phyloP scores from a whole-genome alignment of 1,140 invertebrate genomes.

The Hirudo medicinalis region DNA sequence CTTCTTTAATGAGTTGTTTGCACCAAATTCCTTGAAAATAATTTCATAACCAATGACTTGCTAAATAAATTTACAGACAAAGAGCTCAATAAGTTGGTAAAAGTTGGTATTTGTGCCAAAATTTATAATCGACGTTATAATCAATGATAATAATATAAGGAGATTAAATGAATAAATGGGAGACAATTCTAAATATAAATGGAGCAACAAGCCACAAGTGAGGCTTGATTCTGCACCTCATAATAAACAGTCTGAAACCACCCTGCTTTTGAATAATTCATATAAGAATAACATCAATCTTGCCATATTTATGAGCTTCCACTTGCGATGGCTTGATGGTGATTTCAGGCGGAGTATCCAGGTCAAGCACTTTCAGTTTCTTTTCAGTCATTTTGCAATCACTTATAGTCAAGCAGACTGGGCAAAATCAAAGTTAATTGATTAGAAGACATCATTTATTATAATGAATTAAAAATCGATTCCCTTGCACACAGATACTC shows the following conservation, averaged over 20 bases:
- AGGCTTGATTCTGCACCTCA: not conserved
- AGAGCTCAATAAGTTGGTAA: no score
- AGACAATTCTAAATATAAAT: not conserved
- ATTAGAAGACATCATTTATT: no score
- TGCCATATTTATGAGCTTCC: conserved; percentile 15
- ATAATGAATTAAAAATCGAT: no score
- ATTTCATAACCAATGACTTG: not conserved
- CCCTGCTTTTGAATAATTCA: no score
- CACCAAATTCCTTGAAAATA: conserved; percentile 22
- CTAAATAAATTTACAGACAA: not conserved
- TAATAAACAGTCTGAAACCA: not conserved
- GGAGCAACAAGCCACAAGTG: not conserved
- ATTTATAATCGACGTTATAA: not conserved
- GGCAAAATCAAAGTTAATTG: no score
- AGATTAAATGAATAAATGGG: not conserved
- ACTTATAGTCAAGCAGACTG: no score
- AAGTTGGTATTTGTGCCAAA: not conserved
- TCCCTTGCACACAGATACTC: no score
- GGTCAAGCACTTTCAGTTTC: conserved; percentile 9
- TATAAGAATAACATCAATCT: no score
- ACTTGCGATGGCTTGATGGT: conserved; percentile 14
- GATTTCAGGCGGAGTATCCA: conserved; percentile 16
- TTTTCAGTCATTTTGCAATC: not conserved
- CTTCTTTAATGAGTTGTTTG: conserved; percentile 19
- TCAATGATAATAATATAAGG: not conserved